Conservation (phyloP, 2,888 invertebrate genomes). For the Drosophila anceps region DNA sequence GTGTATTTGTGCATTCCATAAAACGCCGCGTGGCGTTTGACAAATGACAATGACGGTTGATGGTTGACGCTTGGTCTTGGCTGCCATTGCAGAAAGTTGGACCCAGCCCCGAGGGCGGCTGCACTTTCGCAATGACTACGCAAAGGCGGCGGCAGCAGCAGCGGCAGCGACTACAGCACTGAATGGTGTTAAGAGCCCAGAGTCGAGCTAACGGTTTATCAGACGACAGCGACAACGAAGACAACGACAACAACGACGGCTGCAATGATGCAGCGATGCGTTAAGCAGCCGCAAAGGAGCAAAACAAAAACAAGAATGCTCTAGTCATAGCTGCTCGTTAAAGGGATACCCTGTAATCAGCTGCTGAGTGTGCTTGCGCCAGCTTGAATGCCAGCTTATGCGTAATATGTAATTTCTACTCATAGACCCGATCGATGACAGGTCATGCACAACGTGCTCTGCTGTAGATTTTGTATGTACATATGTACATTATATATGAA, state of each 20-base stretch:
- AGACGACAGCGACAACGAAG: slow-evolving; percentile 27
- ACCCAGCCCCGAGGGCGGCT: slow-evolving; percentile 57
- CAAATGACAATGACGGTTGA: slow-evolving; percentile 67
- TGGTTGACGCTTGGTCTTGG: slow-evolving; percentile 56
- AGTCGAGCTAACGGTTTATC: slow-evolving; percentile 56
- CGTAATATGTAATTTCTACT: not conserved
- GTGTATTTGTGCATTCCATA: slow-evolving; percentile 53
- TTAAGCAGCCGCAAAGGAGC: slow-evolving; percentile 54
- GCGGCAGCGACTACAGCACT: slow-evolving; percentile 1
- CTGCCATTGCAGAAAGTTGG: slow-evolving; percentile 63
- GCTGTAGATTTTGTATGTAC: not conserved
- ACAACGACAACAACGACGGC: slow-evolving; percentile 19
- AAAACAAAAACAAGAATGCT: slow-evolving; percentile 17
- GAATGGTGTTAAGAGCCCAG: slow-evolving; percentile 15
- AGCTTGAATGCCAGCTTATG: not conserved
- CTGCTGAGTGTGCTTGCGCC: not conserved
- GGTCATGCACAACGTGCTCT: not conserved
- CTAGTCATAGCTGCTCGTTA: not conserved
- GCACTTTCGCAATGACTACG: slow-evolving; percentile 64
- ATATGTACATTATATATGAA: not conserved
- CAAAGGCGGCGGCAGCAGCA: slow-evolving; percentile 12
- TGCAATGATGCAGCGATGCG: slow-evolving; percentile 55
- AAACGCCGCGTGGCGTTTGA: slow-evolving; percentile 64
- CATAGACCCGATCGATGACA: not conserved
- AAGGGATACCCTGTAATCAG: slow-evolving; percentile 19